Percentiles rank a stretch among this genome's conserved stretches.
Conservation (phyloP, 2,797 vertebrate genomes). For the Cyclopterus lumpus region DNA sequence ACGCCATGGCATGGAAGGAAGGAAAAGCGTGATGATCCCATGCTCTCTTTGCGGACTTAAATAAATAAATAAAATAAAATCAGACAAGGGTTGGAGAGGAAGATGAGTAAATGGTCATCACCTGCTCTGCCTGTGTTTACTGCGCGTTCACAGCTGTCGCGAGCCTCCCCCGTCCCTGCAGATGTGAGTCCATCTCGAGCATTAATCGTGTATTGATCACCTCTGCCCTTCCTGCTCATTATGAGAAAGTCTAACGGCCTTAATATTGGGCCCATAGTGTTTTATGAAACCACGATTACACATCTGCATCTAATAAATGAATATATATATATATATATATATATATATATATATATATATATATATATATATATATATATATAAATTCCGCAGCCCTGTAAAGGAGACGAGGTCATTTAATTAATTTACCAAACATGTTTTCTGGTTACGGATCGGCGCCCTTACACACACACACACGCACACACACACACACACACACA, state of each 20-base stretch:
- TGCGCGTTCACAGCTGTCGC: conserved; percentile 27
- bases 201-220: conserved; percentile 77
- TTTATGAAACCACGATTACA: conserved; percentile 55
- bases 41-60: conserved; percentile 12
- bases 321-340: no score
- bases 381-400: conserved; percentile 9
- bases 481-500: conserved; percentile 11
- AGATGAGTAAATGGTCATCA: conserved; percentile 40
- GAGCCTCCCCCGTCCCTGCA: conserved; percentile 37
- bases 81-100: background rate
- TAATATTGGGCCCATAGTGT: conserved; percentile 54
- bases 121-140: conserved; percentile 37
- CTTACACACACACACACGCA: conserved; percentile 12
- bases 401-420: conserved; percentile 53
- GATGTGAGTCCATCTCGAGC: conserved; percentile 59
- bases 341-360: no score
- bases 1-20: conserved; percentile 3
- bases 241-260: conserved; percentile 74
- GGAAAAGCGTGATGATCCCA: conserved; percentile 32
- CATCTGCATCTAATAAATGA: conserved; percentile 50
- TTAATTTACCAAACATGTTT: conserved; percentile 70
- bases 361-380: no score
- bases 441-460: conserved; percentile 48
- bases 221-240: conserved; percentile 73
- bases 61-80: background rate